Conservation (phyloP, 1,140 invertebrate genomes). For the Zaprionus nigranus region DNA sequence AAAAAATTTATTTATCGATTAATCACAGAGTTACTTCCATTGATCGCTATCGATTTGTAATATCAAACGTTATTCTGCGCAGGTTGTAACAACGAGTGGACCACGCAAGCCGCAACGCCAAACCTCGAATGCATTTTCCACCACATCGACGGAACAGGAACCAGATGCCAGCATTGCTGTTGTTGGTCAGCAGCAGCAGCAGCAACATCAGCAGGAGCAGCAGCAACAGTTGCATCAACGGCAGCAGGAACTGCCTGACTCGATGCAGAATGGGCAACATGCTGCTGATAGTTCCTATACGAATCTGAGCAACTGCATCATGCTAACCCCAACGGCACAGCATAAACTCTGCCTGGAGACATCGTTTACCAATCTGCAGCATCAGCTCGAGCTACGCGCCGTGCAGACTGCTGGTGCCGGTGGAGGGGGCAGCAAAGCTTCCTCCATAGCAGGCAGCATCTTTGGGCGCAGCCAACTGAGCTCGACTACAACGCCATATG, state of each 20-base stretch:
- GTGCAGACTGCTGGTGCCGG: constrained; percentile 1
- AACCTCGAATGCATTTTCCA: constrained; percentile 82
- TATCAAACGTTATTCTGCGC: constrained; percentile 14
- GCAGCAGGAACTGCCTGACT: constrained; percentile 20
- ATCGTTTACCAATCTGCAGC: constrained; percentile 88
- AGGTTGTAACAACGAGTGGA: constrained; percentile 91
- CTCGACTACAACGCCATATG: constrained; percentile 69
- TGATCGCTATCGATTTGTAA: constrained; percentile 17
- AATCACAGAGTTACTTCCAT: neutral
- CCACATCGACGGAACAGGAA: constrained; percentile 68
- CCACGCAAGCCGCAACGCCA: constrained; percentile 89
- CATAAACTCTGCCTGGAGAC: constrained; percentile 90
- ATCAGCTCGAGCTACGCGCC: constrained; percentile 53
- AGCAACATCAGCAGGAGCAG: neutral
- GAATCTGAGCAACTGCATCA: constrained; percentile 66
- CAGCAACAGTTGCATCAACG: constrained; percentile 28
- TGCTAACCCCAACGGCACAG: constrained; percentile 85
- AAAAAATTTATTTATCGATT: neutral
- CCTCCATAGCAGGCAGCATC: constrained; percentile 85
- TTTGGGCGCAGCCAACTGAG: constrained; percentile 76
- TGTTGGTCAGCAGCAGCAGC: neutral
- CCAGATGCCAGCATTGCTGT: constrained; percentile 23
- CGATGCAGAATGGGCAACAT: constrained; percentile 39
- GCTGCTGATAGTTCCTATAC: constrained; percentile 71
- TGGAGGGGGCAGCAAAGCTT: constrained; percentile 77